These are phyloP conservation scores for Pandemis cinnamomeana DNA, from an alignment of 2,888 invertebrate genomes.

Conservation along the genomic window DNA sequence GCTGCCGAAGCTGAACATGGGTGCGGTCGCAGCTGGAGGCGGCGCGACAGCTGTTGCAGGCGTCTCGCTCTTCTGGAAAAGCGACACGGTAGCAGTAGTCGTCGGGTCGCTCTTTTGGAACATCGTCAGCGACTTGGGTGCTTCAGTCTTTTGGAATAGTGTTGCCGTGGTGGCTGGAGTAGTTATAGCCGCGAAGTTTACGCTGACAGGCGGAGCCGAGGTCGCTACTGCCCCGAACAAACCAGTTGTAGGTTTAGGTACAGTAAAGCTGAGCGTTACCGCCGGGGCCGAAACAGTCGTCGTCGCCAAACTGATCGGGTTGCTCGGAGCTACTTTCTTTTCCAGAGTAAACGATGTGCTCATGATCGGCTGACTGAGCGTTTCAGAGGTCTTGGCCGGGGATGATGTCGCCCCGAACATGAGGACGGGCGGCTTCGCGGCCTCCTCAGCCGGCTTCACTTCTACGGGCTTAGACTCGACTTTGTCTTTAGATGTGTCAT, in stretches of 20 bases:
- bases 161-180: conserved; percentile 46
- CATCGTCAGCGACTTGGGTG: conserved; percentile 42
- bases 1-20: conserved; percentile 65
- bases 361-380: conserved; percentile 11
- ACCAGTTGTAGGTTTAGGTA: conserved; percentile 42
- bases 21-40: conserved; percentile 45
- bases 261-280: conserved; percentile 52
- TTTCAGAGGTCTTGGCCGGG: neutral
- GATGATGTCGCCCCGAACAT: conserved; percentile 24
- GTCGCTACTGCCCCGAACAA: conserved; percentile 50
- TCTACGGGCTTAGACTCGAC: conserved; percentile 60
- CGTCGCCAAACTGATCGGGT: conserved; percentile 25
- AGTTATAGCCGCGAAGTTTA: conserved; percentile 41
- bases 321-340: conserved; percentile 41
- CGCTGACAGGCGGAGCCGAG: conserved; percentile 41
- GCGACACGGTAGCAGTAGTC: conserved; percentile 23
- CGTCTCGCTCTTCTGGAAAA: conserved; percentile 39
- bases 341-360: conserved; percentile 30
- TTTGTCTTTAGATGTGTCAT: conserved; percentile 43
- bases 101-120: conserved; percentile 48
- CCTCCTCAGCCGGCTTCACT: conserved; percentile 26
- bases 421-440: conserved; percentile 15
- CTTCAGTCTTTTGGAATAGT: conserved; percentile 52
- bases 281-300: conserved; percentile 44
- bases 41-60: conserved; percentile 22